Evolutionary conservation across 2,888 invertebrate species (phyloP), one percentile per base, ranked within the genome.

Genomic region (Lasioglossum malachurum): DNA sequence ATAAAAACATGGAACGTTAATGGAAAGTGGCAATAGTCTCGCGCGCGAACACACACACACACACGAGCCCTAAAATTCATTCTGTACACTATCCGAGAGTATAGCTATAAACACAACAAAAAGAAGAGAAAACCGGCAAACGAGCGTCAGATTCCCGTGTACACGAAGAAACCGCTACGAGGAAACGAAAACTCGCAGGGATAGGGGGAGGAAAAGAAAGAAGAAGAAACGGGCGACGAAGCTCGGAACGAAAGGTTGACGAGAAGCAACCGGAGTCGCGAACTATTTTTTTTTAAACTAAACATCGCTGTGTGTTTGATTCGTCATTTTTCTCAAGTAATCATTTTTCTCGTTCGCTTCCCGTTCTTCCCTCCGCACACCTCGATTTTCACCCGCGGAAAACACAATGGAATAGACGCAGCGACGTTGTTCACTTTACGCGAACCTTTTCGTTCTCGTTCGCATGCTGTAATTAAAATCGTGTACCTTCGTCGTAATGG

Each of bases 1-100:
- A 88, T 71, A 85, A 82, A 90, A 89, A 91, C 89, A 82, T 89
- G 90, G 87, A 90, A 93, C 89, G 88, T 92, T 92, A 91, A 91
- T 92, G 90, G 89, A 92, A 92, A 93, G 86, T 92, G 88, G 86
- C 84, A 85, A 91, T 89, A 67, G 35, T n/a, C 75, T 75, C 84
- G 79, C 82, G 74, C 64, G 64, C 64, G 77, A 86, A 88, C 87
- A 67, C 35, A 19, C 44, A 19, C 44, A 44, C 44, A 44, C 67
- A 7, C 57, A 31, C 67, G 35, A 67, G 35, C 67, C 35, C 31
- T 35, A 84, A 77, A 84, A 77, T 87, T 86, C 53, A 80, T 84
- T 89, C 87, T 89, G 83, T 89, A 90, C 88, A 90, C 57, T 89
- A 88, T 72, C 76, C 82, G 82, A 85, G 35, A 67, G 46, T 46